A percentile compares a stretch with the other conserved stretches of the same genome.
Conservation (phyloP, 2,888 invertebrate species). For the Pseudococcus longispinus region DNA sequence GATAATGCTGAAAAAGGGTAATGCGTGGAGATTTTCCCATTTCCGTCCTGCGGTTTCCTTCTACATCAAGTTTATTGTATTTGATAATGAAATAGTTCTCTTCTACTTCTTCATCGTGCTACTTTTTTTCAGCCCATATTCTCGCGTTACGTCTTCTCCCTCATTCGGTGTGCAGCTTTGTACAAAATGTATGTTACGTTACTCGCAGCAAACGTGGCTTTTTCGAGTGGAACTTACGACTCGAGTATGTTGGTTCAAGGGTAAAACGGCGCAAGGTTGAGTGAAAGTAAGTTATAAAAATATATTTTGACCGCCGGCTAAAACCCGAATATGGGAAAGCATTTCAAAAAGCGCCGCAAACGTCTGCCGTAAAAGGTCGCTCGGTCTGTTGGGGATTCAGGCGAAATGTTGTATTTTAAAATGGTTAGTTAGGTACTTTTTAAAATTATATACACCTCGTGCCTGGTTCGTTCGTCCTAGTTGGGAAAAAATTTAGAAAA, state of each 20-base stretch:
- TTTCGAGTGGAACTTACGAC: not conserved
- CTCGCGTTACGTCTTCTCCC: not conserved
- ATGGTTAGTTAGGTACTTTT: not conserved
- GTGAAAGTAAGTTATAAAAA: not conserved
- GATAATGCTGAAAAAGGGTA: conserved; percentile 21
- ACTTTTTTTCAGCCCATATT: not conserved
- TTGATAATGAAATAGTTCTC: conserved; percentile 29
- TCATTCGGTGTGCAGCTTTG: not conserved
- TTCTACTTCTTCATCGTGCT: not conserved
- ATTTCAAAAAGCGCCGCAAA: not conserved
- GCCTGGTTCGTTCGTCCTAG: not conserved
- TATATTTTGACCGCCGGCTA: not conserved
- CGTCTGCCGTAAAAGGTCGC: not conserved
- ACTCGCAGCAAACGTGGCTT: not conserved
- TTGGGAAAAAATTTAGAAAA: not conserved
- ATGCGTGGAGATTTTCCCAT: conserved; percentile 43
- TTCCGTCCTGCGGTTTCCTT: conserved; percentile 38
- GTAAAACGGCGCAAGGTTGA: not conserved
- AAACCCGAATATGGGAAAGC: not conserved
- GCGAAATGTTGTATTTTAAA: not conserved
- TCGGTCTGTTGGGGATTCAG: not conserved
- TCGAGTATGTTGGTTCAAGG: conserved; percentile 6
- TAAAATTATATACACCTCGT: not conserved
- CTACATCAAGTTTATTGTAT: conserved; percentile 28
- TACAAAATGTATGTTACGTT: not conserved